These are phyloP conservation scores for Luehdorfia chinensis DNA, from an alignment of 1,140 invertebrate species.

Conservation along the genomic window DNA sequence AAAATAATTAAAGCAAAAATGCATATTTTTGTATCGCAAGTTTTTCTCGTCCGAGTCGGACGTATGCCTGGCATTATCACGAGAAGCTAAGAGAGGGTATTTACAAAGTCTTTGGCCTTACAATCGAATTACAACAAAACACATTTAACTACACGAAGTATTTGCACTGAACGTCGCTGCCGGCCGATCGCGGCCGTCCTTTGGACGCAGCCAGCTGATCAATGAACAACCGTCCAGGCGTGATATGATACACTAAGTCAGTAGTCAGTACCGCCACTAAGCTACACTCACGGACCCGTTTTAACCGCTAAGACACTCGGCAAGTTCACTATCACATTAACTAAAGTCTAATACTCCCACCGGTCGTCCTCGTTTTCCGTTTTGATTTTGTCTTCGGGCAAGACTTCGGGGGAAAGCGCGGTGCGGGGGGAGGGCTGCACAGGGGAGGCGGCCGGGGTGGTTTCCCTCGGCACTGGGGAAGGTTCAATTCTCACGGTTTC, in stretches of 20 bases:
- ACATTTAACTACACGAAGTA: slow-evolving; percentile 40
- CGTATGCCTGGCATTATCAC: slow-evolving; percentile 34
- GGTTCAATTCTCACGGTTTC: slow-evolving; percentile 86
- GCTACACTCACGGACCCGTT: slow-evolving; percentile 35
- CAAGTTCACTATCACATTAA: slow-evolving; percentile 24
- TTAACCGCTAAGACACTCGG: slow-evolving; percentile 28
- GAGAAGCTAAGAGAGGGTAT: slow-evolving; percentile 37
- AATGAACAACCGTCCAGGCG: slow-evolving; percentile 9
- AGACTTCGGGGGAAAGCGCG: slow-evolving; percentile 46
- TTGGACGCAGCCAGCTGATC: background rate
- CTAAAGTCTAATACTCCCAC: slow-evolving; percentile 66
- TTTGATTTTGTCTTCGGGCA: slow-evolving; percentile 67
- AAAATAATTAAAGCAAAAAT: slow-evolving; percentile 72
- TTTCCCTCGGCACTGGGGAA: slow-evolving; percentile 80
- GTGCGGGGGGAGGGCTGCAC: slow-evolving; percentile 34
- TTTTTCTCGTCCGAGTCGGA: slow-evolving; percentile 33
- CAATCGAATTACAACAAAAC: slow-evolving; percentile 51
- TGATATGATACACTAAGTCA: too few species aligned
- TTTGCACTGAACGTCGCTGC: too few species aligned
- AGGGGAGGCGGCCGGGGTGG: slow-evolving; percentile 63
- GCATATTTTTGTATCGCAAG: slow-evolving; percentile 69
- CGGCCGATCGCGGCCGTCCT: background rate
- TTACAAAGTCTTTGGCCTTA: slow-evolving; percentile 71
- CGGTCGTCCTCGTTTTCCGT: slow-evolving; percentile 68
- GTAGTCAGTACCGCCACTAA: slow-evolving; percentile 16